Base-by-base conservation (phyloP, 2,113 vertebrate genomes). In the Petromus typicus region DNA sequence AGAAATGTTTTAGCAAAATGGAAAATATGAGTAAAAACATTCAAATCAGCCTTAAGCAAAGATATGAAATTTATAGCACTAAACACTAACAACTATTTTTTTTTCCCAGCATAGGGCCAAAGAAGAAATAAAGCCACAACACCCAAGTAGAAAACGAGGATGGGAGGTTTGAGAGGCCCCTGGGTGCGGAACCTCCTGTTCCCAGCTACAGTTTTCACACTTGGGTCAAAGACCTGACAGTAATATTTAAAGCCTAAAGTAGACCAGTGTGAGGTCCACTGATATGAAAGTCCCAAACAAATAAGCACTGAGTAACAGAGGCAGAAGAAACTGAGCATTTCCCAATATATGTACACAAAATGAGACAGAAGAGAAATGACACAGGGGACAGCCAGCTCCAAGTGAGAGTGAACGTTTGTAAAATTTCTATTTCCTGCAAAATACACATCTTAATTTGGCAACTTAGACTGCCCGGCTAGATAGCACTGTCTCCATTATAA, bases 321-420 rank as follows among this genome's bases (percentile, higher is more conserved):
- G 20, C 13, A 10, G 12, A 64, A 7, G 32, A 0, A 81, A 51
- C 8, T 73, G 14, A 54, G 5, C 4, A n/a, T 90, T 57, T 56
- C 20, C 14, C 51, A 59, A 2, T 14, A 32, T 30, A 10, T 11
- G 3, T 20, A 4, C 4, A 2, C 1, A 0, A 27, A 54, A 18
- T 67, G 16, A 2, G 27, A 11, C 0, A 1, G 27, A 56, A 30
- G 25, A 12, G 22, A 82, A 85, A 51, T n/a, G 14, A 56, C 5
- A 0, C 20, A 48, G 61, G 34, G 10, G 23, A 45, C 79, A 57
- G 51, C 4, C 20, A 45, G 2, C 0, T 84, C 45, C 8, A 45
- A 0, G 3, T 1, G 20, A 0, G 16, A 92, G 23, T 30, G 9
- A 89, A 57, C 22, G 45, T 8, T 30, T n/a, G 32, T 32, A 51